Conservation (phyloP, 2,888 invertebrate species). For the Agonum fuliginosum region DNA sequence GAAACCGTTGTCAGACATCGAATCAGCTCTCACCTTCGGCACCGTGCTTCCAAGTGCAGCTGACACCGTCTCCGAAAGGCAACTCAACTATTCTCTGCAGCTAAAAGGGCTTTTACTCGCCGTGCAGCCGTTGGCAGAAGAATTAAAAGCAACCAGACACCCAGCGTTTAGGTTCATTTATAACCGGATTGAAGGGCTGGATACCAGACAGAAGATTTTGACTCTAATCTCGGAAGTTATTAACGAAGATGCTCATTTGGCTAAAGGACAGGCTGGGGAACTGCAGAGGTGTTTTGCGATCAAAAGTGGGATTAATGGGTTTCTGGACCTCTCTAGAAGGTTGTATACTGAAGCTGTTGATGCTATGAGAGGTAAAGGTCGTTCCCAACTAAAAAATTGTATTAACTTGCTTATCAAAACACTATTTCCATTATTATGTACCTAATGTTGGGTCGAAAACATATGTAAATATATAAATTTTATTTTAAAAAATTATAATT, state of each 20-base stretch:
- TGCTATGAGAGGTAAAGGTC: conserved; percentile 79
- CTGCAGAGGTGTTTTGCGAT: conserved; percentile 86
- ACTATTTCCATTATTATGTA: too few relatives aligned
- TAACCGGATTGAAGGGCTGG: neutral
- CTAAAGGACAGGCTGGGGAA: conserved; percentile 75
- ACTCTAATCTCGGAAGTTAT: conserved; percentile 73
- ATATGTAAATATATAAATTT: too few relatives aligned
- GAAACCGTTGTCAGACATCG: conserved; percentile 84
- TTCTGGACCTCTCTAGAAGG: conserved; percentile 88
- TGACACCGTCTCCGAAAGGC: conserved; percentile 79
- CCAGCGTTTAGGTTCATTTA: conserved; percentile 30
- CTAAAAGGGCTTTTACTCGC: conserved; percentile 86
- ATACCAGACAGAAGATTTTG: conserved; percentile 66
- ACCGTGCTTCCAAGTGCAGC: conserved; percentile 73
- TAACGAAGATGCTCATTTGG: conserved; percentile 76
- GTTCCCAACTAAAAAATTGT: neutral
- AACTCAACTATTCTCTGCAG: conserved; percentile 85
- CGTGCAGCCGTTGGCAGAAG: conserved; percentile 79
- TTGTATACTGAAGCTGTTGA: conserved; percentile 91
- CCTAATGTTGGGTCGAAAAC: too few relatives aligned
- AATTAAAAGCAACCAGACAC: conserved; percentile 74
- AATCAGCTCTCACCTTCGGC: conserved; percentile 82
- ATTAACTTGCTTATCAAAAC: too few relatives aligned
- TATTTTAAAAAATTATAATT: too few relatives aligned
- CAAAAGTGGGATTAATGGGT: conserved; percentile 83